Conservation (phyloP, 1,140 invertebrate species). For the Heliconius eleuchia region DNA sequence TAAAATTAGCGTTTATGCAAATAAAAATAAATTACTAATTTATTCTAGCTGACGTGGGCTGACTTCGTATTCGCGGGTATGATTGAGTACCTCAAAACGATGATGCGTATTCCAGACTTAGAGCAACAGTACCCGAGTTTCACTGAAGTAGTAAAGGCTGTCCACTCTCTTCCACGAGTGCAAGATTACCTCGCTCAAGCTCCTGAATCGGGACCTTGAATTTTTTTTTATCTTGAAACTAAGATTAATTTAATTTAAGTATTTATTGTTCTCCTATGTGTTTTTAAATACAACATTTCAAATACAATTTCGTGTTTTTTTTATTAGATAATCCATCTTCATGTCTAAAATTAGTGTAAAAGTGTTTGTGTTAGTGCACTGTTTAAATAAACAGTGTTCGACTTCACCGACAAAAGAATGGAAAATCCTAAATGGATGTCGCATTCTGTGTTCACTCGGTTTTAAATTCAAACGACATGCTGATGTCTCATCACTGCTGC, state of each 20-base stretch:
- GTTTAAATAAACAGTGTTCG: too few species aligned
- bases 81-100: constrained; percentile 83
- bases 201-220: not conserved
- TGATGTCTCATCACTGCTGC: too few species aligned
- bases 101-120: constrained; percentile 82
- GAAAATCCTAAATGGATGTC: too few species aligned
- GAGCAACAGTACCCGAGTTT: constrained; percentile 72
- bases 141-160: constrained; percentile 49
- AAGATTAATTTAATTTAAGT: not conserved
- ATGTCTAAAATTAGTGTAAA: too few species aligned
- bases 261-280: not conserved
- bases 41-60: constrained; percentile 84
- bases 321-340: not conserved
- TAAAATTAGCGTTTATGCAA: not conserved
- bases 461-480: too few species aligned
- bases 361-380: too few species aligned
- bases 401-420: too few species aligned
- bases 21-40: not conserved
- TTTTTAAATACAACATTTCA: not conserved
- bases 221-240: not conserved
- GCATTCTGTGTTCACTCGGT: too few species aligned
- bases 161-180: constrained; percentile 54
- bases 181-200: constrained; percentile 43
- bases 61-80: constrained; percentile 84
- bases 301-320: not conserved